Conservation (phyloP, 1,140 invertebrate genomes). For the Nilaparvata lugens region DNA sequence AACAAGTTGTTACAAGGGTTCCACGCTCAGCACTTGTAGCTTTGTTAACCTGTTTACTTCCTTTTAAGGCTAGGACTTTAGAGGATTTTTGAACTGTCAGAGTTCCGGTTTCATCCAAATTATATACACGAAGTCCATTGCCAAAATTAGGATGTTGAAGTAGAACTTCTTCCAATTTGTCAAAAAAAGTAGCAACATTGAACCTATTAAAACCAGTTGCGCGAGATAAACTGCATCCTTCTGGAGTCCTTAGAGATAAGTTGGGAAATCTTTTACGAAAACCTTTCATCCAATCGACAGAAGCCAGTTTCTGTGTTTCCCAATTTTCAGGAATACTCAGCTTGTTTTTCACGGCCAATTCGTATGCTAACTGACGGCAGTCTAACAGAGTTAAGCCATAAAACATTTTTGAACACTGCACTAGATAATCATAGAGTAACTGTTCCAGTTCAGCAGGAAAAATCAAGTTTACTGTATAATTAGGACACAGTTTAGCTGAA, state of each 20-base stretch:
- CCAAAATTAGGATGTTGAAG: neutral
- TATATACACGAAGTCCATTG: constrained; percentile 21
- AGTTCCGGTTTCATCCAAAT: constrained; percentile 27
- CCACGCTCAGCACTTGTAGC: constrained; percentile 27
- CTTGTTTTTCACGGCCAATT: no score
- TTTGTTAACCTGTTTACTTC: constrained; percentile 26
- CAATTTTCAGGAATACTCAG: no score
- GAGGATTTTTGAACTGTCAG: constrained; percentile 28
- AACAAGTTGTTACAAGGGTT: constrained; percentile 24
- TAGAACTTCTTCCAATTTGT: constrained; percentile 20
- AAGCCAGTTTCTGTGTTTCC: no score
- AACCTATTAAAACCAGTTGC: constrained; percentile 29
- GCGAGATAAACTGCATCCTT: constrained; percentile 29
- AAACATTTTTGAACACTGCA: no score
- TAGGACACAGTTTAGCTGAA: no score
- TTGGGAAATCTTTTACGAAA: constrained; percentile 28
- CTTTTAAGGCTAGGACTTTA: constrained; percentile 28
- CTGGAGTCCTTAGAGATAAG: constrained; percentile 30
- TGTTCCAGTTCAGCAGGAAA: no score
- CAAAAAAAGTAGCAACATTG: constrained; percentile 24
- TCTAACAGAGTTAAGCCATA: no score
- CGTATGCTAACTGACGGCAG: no score
- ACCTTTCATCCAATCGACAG: neutral
- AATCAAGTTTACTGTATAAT: no score
- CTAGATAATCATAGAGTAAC: no score